Conservation (phyloP, 2,113 vertebrate species). For the Eubucco bourcierii region DNA sequence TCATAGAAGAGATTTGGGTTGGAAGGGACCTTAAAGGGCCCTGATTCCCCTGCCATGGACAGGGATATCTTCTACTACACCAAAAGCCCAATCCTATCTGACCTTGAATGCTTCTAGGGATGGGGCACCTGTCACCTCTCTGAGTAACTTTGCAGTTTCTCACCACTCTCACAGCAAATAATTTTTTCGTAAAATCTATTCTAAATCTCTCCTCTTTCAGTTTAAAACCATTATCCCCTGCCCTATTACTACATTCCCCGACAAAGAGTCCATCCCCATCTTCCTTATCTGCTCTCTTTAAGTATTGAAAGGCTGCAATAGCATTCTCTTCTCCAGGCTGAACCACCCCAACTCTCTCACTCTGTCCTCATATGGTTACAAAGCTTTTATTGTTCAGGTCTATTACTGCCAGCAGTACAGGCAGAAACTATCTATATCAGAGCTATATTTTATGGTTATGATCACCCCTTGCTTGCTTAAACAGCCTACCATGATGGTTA, state of each 20-base stretch:
- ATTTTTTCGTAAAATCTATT: neutral
- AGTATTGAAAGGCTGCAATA: neutral
- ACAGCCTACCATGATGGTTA: neutral
- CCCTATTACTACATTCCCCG: neutral
- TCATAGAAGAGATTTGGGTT: neutral
- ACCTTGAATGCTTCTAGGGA: neutral
- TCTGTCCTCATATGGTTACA: neutral
- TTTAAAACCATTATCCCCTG: fast-evolving
- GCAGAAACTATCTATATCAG: neutral
- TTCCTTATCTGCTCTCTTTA: neutral
- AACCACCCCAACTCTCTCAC: neutral
- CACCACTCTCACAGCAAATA: neutral
- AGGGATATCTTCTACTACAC: neutral
- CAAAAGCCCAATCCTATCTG: neutral
- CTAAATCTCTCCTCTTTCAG: neutral
- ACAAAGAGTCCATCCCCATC: neutral
- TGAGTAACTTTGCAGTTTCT: fast-evolving
- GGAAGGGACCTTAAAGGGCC: neutral
- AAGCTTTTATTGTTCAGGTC: neutral
- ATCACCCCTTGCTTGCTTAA: neutral
- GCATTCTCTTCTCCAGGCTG: neutral
- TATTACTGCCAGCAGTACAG: neutral
- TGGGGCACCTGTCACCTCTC: neutral
- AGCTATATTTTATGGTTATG: neutral
- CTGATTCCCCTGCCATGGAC: fast-evolving